Evolutionary conservation across 2,113 vertebrate genomes (phyloP), one percentile per base, ranked within the genome.

Genomic region (Raja brachyura): DNA sequence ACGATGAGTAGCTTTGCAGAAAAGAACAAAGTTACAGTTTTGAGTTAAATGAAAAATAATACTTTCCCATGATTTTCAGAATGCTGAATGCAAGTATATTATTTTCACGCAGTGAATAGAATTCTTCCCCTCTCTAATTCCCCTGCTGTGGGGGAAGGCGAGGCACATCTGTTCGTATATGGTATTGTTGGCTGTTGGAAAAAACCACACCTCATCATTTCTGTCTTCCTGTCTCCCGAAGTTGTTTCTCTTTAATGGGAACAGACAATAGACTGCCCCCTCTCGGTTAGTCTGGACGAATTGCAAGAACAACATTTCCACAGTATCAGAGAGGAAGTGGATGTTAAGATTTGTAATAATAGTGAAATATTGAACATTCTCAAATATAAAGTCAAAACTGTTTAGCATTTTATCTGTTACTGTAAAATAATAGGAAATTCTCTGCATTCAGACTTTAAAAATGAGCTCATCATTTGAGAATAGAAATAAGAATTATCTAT

Each of bases 211-310:
- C 59, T 63, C 83, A 31, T 88, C 4, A 63, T 18, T 88, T 31
- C 61, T 88, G 59, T 66, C 59, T 18, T 88, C 66, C 39, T 48
- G 39, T 66, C 63, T 61, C n/a, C 28, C 14, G 5, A 88, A 88
- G 83, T 88, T 88, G 83, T 88, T 66, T 18, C n/a, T 63, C 28
- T 88, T 28, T 6, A 63, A 63, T 88, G 83, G 83, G 59, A 88
- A 63, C 14, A 88, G 31, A 66, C 63, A 88, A 88, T 88, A 88
- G 28, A 63, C 28, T 88, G 59, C 28, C 59, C 59, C 83, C 59
- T 88, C 33, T 88, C 59, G 13, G 59, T 18, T 88, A 25, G n/a
- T 14, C 83, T 88, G 59, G 59, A 63, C 18, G 77, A 16, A 31
- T 73, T 73, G 70, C 70, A 73, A 73, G 70, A 73, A 48, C 39